phyloP scores from a whole-genome alignment of 2,888 invertebrate species.

The Ochropacha duplaris region DNA sequence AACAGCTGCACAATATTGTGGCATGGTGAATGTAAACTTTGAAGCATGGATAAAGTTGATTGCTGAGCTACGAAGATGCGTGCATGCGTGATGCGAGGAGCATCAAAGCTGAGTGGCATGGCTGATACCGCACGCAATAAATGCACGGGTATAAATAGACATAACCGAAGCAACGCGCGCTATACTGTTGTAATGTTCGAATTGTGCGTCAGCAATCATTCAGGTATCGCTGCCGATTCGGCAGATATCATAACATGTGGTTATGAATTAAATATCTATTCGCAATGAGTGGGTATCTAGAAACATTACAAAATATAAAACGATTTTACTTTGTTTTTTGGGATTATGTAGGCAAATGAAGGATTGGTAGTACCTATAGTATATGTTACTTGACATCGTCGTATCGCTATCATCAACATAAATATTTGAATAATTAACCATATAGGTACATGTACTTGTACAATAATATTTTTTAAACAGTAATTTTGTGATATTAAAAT shows the following conservation, averaged over 20 bases:
- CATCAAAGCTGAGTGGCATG: constrained; percentile 63
- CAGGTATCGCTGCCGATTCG: constrained; percentile 30
- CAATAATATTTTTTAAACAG: no score
- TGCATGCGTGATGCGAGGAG: constrained; percentile 30
- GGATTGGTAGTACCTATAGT: no score
- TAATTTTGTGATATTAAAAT: background rate
- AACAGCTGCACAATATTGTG: background rate
- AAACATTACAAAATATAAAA: background rate
- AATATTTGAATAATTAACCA: no score
- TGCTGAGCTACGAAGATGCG: constrained; percentile 7
- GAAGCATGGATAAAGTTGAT: background rate
- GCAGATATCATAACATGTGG: constrained; percentile 18
- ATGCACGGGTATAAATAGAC: constrained; percentile 74
- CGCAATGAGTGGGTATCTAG: background rate
- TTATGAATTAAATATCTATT: constrained; percentile 2
- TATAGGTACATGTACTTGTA: no score
- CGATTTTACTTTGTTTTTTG: background rate
- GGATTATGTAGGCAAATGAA: background rate
- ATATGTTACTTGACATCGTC: background rate
- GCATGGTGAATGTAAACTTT: background rate
- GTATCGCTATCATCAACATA: background rate
- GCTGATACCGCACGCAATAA: constrained; percentile 42
- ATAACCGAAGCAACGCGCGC: constrained; percentile 34
- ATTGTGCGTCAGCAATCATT: constrained; percentile 40
- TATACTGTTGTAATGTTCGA: constrained; percentile 38